Percentiles rank a stretch among this genome's conserved stretches.
These are phyloP conservation scores for Agapostemon virescens DNA, from an alignment of 2,888 invertebrate genomes.

Conservation along the genomic window DNA sequence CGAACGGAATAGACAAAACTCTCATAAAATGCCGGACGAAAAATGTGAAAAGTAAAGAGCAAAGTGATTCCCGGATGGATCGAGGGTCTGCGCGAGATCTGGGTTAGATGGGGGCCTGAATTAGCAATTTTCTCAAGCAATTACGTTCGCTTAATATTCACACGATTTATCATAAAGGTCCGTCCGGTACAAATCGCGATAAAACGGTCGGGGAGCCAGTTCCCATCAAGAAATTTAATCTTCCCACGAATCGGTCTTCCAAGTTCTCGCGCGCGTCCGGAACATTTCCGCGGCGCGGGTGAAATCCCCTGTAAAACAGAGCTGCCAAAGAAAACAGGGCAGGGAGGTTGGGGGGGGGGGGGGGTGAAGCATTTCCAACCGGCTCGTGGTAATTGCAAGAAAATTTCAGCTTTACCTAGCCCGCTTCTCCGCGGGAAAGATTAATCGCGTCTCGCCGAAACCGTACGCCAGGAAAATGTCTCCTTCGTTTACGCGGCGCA, in stretches of 20 bases:
- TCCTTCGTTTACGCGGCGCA: constrained; percentile 53
- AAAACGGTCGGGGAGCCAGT: neutral
- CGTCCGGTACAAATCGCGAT: constrained; percentile 5
- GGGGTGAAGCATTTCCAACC: constrained; percentile 25
- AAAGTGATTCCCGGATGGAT: neutral
- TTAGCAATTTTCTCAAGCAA: constrained; percentile 10
- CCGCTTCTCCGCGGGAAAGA: constrained; percentile 11
- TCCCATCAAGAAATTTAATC: constrained; percentile 17
- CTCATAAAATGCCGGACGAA: too few species aligned
- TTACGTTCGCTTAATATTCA: constrained; percentile 3
- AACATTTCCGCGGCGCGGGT: constrained; percentile 19
- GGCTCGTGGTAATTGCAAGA: constrained; percentile 30
- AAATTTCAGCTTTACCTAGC: constrained; percentile 44
- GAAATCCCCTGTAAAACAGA: constrained; percentile 16
- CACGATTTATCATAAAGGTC: constrained; percentile 8
- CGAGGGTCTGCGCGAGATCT: neutral
- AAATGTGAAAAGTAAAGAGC: too few species aligned
- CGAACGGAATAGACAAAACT: too few species aligned
- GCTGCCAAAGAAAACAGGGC: constrained; percentile 35
- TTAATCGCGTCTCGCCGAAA: constrained; percentile 54
- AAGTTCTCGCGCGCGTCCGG: constrained; percentile 12
- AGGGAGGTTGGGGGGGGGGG: too few species aligned
- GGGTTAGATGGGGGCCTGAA: neutral
- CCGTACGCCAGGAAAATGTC: constrained; percentile 56
- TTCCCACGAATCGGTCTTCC: constrained; percentile 5